A percentile compares a stretch with the other conserved stretches of the same genome.
Evolutionary conservation across 2,888 invertebrate genomes (phyloP).

Genomic region (Pseudolycoriella hygida): DNA sequence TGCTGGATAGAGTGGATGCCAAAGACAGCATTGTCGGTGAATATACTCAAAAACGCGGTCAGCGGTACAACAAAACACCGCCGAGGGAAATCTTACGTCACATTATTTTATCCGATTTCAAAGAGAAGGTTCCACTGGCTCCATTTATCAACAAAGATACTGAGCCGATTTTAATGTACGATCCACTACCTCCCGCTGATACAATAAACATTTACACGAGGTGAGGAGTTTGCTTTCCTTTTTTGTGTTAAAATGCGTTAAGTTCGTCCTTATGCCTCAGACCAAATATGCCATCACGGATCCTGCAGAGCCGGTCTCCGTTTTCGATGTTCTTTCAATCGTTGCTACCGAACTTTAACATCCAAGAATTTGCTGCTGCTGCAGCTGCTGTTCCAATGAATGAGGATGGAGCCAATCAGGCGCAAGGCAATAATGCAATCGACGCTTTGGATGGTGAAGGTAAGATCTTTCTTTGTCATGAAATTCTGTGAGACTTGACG

Average conservation of each 20-base stretch:
- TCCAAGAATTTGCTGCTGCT: slow-evolving; percentile 11
- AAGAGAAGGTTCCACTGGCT: slow-evolving; percentile 30
- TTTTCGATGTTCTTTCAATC: slow-evolving; percentile 51
- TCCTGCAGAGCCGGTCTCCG: slow-evolving; percentile 20
- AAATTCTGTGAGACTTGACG: too few species aligned
- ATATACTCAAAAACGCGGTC: slow-evolving; percentile 39
- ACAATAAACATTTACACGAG: slow-evolving; percentile 53
- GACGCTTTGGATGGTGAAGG: slow-evolving; percentile 8
- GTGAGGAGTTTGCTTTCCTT: slow-evolving; percentile 12
- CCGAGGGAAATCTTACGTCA: slow-evolving; percentile 26
- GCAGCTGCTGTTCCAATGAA: slow-evolving; percentile 11
- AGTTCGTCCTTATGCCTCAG: background rate
- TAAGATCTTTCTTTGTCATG: background rate
- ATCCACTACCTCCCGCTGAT: slow-evolving; percentile 62
- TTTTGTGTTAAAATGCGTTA: background rate
- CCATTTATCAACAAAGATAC: slow-evolving; percentile 25
- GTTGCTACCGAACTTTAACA: slow-evolving; percentile 47
- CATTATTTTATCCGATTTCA: slow-evolving; percentile 30
- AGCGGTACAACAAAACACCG: slow-evolving; percentile 33
- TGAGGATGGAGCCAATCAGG: slow-evolving; percentile 9
- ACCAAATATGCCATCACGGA: slow-evolving; percentile 12
- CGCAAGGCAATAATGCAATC: slow-evolving; percentile 15
- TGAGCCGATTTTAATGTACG: slow-evolving; percentile 45
- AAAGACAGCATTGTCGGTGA: slow-evolving; percentile 40
- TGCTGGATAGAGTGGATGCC: slow-evolving; percentile 43